phyloP scores from a whole-genome alignment of 2,888 invertebrate species.

The Gymnocheta viridis region DNA sequence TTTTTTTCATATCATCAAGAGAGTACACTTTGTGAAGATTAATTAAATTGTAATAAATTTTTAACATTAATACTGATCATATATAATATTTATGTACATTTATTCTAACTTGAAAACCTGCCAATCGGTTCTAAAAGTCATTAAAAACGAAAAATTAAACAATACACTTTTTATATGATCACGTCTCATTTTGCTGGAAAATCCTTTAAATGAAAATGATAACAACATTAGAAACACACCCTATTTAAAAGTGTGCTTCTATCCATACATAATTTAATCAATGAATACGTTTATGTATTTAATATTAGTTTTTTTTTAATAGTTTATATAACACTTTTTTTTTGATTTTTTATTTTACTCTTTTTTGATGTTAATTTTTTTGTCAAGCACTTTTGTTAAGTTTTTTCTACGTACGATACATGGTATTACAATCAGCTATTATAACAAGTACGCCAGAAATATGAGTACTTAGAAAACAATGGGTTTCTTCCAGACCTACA shows the following conservation, averaged over 20 bases:
- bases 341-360: not conserved
- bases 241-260: conserved; percentile 25
- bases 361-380: conserved; percentile 21
- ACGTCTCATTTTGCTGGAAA: conserved; percentile 21
- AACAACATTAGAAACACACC: conserved; percentile 37
- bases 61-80: too few species aligned
- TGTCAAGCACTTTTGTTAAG: conserved; percentile 34
- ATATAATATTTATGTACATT: too few species aligned
- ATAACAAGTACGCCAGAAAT: conserved; percentile 36
- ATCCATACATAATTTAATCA: conserved; percentile 56
- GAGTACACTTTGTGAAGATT: too few species aligned
- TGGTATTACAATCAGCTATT: not conserved
- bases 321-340: conserved; percentile 35
- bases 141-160: conserved; percentile 48
- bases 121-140: not conserved
- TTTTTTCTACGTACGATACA: not conserved
- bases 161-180: conserved; percentile 3
- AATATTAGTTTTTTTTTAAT: not conserved
- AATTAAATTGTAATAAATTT: too few species aligned
- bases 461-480: conserved; percentile 66
- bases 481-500: conserved; percentile 56
- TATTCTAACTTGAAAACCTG: too few species aligned
- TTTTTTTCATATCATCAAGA: too few species aligned
- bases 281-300: not conserved
- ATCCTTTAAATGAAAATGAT: conserved; percentile 18